phyloP scores from a whole-genome alignment of 2,113 vertebrate genomes.

The Silurus glanis region DNA sequence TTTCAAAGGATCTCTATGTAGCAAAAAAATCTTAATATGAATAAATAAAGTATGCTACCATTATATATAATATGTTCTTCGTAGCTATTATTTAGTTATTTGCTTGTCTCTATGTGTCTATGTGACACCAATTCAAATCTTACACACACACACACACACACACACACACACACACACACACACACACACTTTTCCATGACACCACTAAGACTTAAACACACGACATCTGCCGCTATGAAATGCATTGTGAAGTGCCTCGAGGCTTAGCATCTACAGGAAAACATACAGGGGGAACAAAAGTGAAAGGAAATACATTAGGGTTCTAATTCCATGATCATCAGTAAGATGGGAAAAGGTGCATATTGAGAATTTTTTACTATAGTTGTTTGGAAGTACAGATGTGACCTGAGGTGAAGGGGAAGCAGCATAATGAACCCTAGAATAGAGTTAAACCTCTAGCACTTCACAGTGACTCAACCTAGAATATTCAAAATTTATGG shows the following conservation, averaged over 20 bases:
- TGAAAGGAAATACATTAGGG: neutral
- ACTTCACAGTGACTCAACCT: neutral
- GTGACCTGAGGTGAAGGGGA: neutral
- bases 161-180: neutral
- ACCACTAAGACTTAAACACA: constrained; percentile 47
- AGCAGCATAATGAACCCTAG: neutral
- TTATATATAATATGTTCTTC: neutral
- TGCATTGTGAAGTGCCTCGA: constrained; percentile 11
- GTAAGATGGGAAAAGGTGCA: neutral
- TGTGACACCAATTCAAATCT: neutral
- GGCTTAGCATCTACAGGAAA: neutral
- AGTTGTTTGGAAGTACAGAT: neutral
- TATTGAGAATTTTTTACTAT: neutral
- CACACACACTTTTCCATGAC: constrained; percentile 38
- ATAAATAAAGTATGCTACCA: neutral
- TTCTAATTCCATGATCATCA: neutral
- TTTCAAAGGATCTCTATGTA: neutral
- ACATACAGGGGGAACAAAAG: neutral
- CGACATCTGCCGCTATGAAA: constrained; percentile 45
- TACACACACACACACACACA: neutral
- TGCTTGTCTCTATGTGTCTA: neutral
- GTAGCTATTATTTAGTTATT: neutral
- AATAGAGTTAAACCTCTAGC: neutral
- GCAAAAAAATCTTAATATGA: neutral
- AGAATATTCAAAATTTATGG: neutral